Evolutionary conservation across 2,797 vertebrate genomes (phyloP), one percentile per base, ranked within the genome.

Genomic region (Sparidentex hasta): DNA sequence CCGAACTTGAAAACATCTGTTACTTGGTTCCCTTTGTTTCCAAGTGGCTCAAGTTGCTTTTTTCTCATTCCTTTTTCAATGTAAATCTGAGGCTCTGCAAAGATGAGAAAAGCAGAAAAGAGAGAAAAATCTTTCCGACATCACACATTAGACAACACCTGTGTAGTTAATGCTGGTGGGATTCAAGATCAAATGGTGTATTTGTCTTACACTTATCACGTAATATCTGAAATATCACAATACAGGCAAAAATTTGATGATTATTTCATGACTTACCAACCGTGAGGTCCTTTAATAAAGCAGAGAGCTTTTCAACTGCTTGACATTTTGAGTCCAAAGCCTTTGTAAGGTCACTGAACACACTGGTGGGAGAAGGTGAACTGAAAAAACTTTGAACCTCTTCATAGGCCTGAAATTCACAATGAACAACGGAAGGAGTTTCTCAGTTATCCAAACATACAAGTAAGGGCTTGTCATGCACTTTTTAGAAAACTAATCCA

Each of bases 301-400:
- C 23, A 16, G 77, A 80, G 48, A 95, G 54, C 29, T 80, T 85
- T 44, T 77, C 13, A 8, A 95, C 55, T 14, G 70, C 55, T 63
- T 82, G 74, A 73, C 74, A 86, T 87, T 87, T 94, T 14, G 51
- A 23, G 72, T 94, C 90, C 76, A 94, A 74, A 63, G 71, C 57
- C 14, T 64, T 67, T 27, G 56, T 5, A 1, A 94, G 66, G 18
- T 89, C 82, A 25, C 9, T 62, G 66, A 90, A 87, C 18, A 25
- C 38, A 64, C 6, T 29, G 1, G 58, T 20, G 57, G 82, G 70
- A 56, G 71, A 61, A 48, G 90, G 41, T 18, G 86, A 81, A 51
- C 68, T 71, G 55, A 93, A 44, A 81, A 93, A 89, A 64, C 23
- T 9, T 7, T 88, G 81, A 33, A 93, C 90, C 0, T 92, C 92